Base-by-base conservation (phyloP, 2,888 invertebrate genomes). In the Ormyrus thymus region DNA sequence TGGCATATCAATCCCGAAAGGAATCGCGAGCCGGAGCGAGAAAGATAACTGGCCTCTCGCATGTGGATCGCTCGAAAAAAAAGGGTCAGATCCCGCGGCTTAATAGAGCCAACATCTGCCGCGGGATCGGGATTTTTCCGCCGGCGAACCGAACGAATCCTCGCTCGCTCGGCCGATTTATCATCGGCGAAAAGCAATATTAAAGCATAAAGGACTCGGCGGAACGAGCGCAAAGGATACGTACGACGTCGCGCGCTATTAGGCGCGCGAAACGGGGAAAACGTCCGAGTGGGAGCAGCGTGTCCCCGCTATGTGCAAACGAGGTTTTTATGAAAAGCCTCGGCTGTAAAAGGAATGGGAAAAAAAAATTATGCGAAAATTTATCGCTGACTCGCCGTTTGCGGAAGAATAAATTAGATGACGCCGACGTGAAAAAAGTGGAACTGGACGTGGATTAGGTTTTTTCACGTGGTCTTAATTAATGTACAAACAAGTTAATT, bases 1-100 rank as follows among this genome's bases (percentile, higher is more conserved):
- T 86, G 86, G 86, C 86, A 85, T 86, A 86, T 86, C 86, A 86
- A 86, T 86, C 85, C 83, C 82, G 82, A 78, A 81, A 81, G 83
- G 83, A 86, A 82, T 78, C 80, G 79, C 72, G 61, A 77, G 76
- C 66, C 29, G 66, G 65, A 29, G 29, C 29, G 15, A 73, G 71
- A 79, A 66, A 81, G 82, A 82, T 74, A 78, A 62, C 43, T 70
- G 64, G 53, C 59, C 62, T n/a, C 76, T 50, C 50, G 59, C 70
- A 65, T 66, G 76, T 58, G 70, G 29, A 70, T 74, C 75, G 51
- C 50, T 29, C 11, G 43, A 56, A 43, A 58, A 15, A 74, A 55
- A 66, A 13, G 50, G 59, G 43, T 11, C 46, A 48, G 82, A 82
- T 83, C 83, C 81, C 78, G 83, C 78, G 68, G 84, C 82, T 86